These are phyloP conservation scores for Ictidomys tridecemlineatus DNA, from an alignment of 2,113 vertebrate species.

Conservation along the genomic window DNA sequence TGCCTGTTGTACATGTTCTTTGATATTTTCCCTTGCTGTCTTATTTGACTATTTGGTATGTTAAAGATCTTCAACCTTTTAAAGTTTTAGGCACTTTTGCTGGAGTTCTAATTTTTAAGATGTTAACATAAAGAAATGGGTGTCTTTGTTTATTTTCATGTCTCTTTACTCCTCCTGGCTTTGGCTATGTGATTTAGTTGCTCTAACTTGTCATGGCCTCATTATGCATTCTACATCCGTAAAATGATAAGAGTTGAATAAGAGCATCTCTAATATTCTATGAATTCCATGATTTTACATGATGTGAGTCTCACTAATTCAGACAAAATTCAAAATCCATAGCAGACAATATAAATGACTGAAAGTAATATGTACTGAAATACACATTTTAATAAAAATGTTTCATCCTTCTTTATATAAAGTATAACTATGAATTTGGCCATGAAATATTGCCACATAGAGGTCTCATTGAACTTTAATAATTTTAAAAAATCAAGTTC, in stretches of 20 bases:
- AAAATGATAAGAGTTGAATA: background rate
- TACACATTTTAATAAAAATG: background rate
- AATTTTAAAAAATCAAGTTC: background rate
- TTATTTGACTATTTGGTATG: slow-evolving; percentile 9
- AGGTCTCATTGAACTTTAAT: background rate
- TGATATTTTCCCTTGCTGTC: background rate
- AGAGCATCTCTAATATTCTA: background rate
- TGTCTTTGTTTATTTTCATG: background rate
- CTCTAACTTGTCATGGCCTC: background rate
- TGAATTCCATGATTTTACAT: background rate
- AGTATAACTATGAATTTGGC: background rate
- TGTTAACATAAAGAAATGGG: background rate
- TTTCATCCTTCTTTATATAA: background rate
- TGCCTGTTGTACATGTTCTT: background rate
- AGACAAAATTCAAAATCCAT: background rate
- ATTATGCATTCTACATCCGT: background rate
- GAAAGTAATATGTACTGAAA: background rate
- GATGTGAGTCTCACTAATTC: background rate
- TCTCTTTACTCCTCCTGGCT: background rate
- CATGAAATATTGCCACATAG: background rate
- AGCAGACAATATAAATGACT: background rate
- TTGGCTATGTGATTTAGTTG: background rate
- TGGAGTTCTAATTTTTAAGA: background rate
- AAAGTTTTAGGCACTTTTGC: background rate
- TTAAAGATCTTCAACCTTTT: background rate